Evolutionary conservation across 64 coral and sea anemone genomes (phyloP).

Genomic region (Pocillopora verrucosa): DNA sequence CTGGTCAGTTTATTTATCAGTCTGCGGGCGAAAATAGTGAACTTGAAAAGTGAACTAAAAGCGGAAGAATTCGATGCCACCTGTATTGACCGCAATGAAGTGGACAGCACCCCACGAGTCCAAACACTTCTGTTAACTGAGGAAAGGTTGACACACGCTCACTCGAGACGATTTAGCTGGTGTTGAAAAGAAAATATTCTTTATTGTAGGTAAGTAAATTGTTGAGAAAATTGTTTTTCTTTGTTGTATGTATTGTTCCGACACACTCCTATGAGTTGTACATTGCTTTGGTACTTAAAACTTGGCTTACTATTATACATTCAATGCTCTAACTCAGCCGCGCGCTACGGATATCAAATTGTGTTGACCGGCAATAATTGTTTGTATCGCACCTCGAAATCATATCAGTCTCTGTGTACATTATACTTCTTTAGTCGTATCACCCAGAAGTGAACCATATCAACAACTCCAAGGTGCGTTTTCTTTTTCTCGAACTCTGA

Average conservation of each 20-base stretch:
- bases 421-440: not conserved
- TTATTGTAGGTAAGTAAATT: slow-evolving; percentile 19
- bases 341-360: not conserved
- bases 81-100: slow-evolving; percentile 18
- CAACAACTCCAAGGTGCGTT: too few relatives aligned
- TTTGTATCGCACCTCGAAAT: slow-evolving; percentile 17
- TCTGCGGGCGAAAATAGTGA: slow-evolving; percentile 79
- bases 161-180: slow-evolving; percentile 81
- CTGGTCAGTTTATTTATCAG: slow-evolving; percentile 88
- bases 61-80: slow-evolving; percentile 69
- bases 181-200: slow-evolving; percentile 51
- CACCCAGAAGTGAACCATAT: not conserved
- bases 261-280: not conserved
- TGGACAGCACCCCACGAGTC: not conserved
- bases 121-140: slow-evolving; percentile 8
- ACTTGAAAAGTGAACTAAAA: slow-evolving; percentile 76
- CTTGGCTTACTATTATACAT: not conserved
- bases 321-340: not conserved
- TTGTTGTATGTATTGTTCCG: slow-evolving; percentile 10
- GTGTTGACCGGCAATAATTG: not conserved
- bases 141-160: not conserved
- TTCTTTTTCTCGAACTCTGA: not conserved
- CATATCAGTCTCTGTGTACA: not conserved
- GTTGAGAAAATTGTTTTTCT: not conserved
- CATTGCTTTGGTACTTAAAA: not conserved